phyloP scores from a whole-genome alignment of 1,140 invertebrate genomes.

The Medauroidea extradentata region DNA sequence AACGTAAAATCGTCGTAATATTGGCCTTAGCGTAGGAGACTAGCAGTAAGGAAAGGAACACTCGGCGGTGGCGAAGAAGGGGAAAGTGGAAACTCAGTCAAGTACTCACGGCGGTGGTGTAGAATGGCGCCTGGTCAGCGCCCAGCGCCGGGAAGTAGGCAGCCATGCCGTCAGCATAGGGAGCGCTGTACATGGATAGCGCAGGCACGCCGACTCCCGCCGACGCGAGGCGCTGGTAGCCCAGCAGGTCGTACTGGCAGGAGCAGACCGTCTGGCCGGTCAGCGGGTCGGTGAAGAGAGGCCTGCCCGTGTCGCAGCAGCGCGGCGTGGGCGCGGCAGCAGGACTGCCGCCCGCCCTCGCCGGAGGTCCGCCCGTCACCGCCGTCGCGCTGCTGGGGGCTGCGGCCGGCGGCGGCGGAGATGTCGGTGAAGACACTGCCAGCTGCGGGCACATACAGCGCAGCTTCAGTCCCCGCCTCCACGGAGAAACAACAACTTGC shows the following conservation, averaged over 20 bases:
- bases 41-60: too few species aligned
- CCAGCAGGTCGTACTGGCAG: conserved; percentile 64
- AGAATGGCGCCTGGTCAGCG: conserved; percentile 76
- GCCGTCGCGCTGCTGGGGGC: conserved; percentile 45
- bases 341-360: conserved; percentile 34
- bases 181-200: conserved; percentile 74
- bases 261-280: conserved; percentile 90
- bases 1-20: too few species aligned
- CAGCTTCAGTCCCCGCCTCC: too few species aligned
- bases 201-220: conserved; percentile 71
- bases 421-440: conserved; percentile 55
- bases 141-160: conserved; percentile 76
- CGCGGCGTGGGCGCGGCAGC: conserved; percentile 49
- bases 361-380: conserved; percentile 37
- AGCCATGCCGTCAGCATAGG: conserved; percentile 69
- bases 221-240: conserved; percentile 45
- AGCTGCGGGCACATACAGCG: conserved; percentile 30
- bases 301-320: conserved; percentile 88
- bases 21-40: too few species aligned
- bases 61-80: too few species aligned
- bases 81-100: neutral
- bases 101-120: conserved; percentile 70
- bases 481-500: too few species aligned
- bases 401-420: conserved; percentile 53
- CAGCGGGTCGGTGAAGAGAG: conserved; percentile 86